Conservation (phyloP, 1,140 invertebrate species). For the Pseudachorutes palmiensis region DNA sequence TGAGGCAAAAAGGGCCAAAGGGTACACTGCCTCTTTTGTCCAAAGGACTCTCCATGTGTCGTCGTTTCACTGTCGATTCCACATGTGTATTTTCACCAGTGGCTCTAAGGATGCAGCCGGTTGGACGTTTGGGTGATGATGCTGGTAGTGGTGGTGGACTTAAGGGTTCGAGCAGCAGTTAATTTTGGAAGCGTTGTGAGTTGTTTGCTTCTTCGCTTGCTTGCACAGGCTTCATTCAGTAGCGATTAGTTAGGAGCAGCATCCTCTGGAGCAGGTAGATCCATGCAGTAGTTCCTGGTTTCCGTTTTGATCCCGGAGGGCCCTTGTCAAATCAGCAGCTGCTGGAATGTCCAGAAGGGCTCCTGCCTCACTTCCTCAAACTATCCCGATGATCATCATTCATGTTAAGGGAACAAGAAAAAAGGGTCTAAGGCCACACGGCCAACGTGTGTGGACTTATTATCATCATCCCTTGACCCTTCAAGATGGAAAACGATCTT, state of each 20-base stretch:
- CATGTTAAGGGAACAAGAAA: background rate
- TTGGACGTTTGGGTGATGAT: too few species aligned
- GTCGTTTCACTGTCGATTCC: background rate
- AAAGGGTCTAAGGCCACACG: background rate
- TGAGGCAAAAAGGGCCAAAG: background rate
- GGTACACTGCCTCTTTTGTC: too few species aligned
- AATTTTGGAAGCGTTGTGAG: too few species aligned
- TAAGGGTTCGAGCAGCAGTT: too few species aligned
- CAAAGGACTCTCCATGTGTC: background rate
- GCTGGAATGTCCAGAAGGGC: conserved; percentile 13
- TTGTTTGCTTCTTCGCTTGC: too few species aligned
- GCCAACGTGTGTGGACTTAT: background rate
- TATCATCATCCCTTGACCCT: background rate
- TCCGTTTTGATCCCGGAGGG: background rate
- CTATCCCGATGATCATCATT: background rate
- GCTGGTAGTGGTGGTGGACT: too few species aligned
- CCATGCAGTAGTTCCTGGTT: background rate
- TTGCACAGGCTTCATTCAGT: too few species aligned
- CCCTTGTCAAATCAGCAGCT: conserved; percentile 2
- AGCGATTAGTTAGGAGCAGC: too few species aligned
- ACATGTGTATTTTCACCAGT: too few species aligned
- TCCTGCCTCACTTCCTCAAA: background rate
- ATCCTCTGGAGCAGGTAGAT: background rate
- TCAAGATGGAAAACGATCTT: background rate
- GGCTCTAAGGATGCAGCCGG: too few species aligned